Conservation (phyloP, 2,797 vertebrate species). For the Meda fulgida region DNA sequence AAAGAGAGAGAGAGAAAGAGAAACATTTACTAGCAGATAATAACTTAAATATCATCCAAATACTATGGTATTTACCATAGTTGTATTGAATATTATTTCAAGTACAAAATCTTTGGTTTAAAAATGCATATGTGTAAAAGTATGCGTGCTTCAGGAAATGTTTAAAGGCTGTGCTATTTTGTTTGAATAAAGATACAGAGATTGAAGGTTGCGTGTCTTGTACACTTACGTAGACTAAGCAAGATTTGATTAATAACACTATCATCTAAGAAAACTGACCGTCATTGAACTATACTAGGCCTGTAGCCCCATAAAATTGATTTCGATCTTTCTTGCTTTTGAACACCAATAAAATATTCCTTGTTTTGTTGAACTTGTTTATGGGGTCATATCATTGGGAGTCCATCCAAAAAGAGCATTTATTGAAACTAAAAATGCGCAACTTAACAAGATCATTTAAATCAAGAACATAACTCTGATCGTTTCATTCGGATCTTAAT, state of each 20-base stretch:
- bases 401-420: neutral
- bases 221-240: constrained; percentile 10
- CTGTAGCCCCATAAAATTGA: neutral
- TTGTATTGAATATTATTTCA: neutral
- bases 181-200: constrained; percentile 22
- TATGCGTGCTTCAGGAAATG: neutral
- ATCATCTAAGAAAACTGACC: neutral
- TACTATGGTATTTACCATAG: neutral
- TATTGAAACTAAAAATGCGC: neutral
- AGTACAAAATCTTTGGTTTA: neutral
- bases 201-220: constrained; percentile 10
- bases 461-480: neutral
- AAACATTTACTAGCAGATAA: neutral
- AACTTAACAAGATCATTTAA: neutral
- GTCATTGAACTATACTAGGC: neutral
- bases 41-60: neutral
- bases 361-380: neutral
- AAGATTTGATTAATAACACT: neutral
- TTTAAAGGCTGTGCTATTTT: constrained; percentile 4
- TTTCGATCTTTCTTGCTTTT: neutral
- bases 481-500: neutral
- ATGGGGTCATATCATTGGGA: neutral
- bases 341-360: neutral
- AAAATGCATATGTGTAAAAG: neutral
- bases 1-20: constrained; percentile 14